Percentiles rank a stretch among this genome's conserved stretches.
These are phyloP conservation scores for Sardina pilchardus DNA, from an alignment of 2,113 vertebrate genomes.

Conservation along the genomic window DNA sequence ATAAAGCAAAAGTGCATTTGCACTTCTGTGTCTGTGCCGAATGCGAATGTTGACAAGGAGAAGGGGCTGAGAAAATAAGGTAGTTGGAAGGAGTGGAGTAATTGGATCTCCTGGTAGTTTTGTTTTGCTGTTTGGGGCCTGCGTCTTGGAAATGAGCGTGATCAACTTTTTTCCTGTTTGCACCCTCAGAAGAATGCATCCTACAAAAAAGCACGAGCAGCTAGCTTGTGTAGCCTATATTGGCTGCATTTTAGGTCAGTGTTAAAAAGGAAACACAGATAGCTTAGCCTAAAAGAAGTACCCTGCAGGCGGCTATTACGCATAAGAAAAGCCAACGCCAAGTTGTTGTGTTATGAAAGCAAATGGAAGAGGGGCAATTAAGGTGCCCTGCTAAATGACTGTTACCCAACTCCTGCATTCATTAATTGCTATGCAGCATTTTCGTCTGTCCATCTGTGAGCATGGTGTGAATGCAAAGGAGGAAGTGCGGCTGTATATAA, in stretches of 20 bases:
- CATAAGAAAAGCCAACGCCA: not conserved
- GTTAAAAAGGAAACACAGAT: not conserved
- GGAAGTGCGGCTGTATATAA: not conserved
- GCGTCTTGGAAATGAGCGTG: not conserved
- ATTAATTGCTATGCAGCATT: not conserved
- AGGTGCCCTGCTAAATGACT: not conserved
- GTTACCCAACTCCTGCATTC: not conserved
- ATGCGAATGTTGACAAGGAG: not conserved
- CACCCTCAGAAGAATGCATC: not conserved
- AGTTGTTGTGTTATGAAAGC: not conserved
- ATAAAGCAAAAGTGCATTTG: not conserved
- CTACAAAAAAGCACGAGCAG: not conserved
- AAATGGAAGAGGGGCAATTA: not conserved
- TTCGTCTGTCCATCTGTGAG: not conserved
- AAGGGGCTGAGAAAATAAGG: not conserved
- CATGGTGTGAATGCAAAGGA: not conserved
- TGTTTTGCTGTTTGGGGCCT: not conserved
- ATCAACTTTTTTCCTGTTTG: not conserved
- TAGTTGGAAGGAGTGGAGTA: not conserved
- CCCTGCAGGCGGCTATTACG: not conserved
- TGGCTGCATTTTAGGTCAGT: not conserved
- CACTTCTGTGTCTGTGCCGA: not conserved
- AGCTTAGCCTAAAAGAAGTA: not conserved
- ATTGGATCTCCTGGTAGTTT: conserved; percentile 13
- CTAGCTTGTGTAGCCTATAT: not conserved